Percentiles rank a stretch among this genome's conserved stretches.
These are phyloP conservation scores for Cricetomys ansorgei DNA, from an alignment of 2,113 vertebrate species.

Conservation along the genomic window DNA sequence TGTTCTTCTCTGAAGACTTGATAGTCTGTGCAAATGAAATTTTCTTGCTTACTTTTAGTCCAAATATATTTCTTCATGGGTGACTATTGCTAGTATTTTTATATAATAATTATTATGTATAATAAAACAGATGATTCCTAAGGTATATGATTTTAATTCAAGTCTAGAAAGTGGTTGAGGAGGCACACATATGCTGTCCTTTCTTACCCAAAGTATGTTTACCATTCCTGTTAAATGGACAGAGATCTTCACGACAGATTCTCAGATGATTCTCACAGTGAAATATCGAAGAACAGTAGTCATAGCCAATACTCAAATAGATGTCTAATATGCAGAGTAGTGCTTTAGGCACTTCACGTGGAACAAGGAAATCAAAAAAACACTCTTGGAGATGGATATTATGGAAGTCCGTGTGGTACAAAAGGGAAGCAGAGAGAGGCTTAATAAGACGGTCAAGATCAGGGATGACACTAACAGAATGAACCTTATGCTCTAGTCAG, in stretches of 20 bases:
- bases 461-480: background rate
- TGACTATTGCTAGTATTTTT: background rate
- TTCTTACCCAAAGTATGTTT: background rate
- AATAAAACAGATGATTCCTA: background rate
- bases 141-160: background rate
- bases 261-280: background rate
- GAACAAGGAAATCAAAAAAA: background rate
- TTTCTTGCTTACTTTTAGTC: background rate
- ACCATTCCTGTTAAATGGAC: background rate
- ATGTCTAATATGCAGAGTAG: background rate
- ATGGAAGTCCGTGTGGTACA: background rate
- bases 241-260: background rate
- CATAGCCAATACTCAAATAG: background rate
- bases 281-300: background rate
- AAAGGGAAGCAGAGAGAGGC: background rate
- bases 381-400: background rate
- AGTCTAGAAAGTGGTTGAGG: background rate
- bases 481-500: background rate
- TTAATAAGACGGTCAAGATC: background rate
- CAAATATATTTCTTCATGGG: background rate
- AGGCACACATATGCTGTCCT: accelerated
- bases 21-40: background rate
- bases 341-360: background rate
- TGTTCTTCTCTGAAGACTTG: accelerated
- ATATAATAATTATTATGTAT: background rate